Evolutionary conservation across 2,888 invertebrate genomes (phyloP).

Genomic region (Drosophila aldrichi): DNA sequence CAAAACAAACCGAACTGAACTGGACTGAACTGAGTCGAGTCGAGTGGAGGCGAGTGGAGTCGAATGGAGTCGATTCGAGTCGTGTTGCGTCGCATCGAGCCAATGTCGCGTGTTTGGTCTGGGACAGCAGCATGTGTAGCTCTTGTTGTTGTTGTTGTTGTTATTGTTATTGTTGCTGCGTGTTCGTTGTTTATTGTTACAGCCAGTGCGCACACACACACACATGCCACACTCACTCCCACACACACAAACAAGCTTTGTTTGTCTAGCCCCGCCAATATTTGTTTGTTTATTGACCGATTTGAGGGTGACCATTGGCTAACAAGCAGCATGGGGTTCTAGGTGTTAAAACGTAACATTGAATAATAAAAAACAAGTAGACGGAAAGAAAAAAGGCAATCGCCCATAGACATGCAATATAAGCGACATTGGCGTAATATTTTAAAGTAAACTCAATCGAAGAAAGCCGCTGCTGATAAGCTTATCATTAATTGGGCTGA

Average conservation of each 20-base stretch:
- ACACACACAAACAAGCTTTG: constrained; percentile 35
- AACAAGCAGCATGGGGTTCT: constrained; percentile 40
- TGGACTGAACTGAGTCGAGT: neutral
- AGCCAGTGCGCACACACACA: constrained; percentile 47
- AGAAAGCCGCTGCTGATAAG: neutral
- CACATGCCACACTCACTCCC: constrained; percentile 4
- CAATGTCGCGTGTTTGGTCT: constrained; percentile 71
- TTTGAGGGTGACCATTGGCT: constrained; percentile 70
- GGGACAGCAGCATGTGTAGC: constrained; percentile 53
- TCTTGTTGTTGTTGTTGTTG: constrained; percentile 64
- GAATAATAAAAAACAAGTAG: constrained; percentile 29
- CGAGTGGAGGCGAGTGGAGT: neutral
- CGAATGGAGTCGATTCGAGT: neutral
- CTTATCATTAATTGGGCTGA: too few relatives aligned
- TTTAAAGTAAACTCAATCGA: neutral
- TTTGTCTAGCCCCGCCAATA: constrained; percentile 68
- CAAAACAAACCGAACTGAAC: neutral
- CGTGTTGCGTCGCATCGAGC: constrained; percentile 16
- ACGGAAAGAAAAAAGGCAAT: constrained; percentile 8
- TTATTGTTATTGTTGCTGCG: constrained; percentile 37
- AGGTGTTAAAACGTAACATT: constrained; percentile 52
- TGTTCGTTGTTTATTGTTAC: constrained; percentile 76
- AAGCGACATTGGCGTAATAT: neutral
- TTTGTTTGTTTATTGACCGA: constrained; percentile 82
- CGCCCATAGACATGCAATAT: constrained; percentile 9